Conservation (phyloP, 37 sponge, comb jelly and placozoan species). For the Tethya wilhelma region DNA sequence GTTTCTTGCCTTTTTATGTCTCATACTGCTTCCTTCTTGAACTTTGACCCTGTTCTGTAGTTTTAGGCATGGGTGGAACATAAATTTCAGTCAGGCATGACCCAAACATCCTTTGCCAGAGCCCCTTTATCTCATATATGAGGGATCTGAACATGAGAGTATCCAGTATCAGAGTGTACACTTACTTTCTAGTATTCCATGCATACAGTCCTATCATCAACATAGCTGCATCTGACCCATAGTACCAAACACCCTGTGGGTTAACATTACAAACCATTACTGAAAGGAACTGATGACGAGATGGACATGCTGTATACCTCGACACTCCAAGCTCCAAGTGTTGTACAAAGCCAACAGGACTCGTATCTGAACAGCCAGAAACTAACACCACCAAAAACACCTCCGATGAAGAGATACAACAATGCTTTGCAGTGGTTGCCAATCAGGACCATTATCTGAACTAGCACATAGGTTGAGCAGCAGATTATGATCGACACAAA, state of each 20-base stretch:
- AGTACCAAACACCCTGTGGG: constrained; percentile 77
- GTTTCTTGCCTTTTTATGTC: no score
- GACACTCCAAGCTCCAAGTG: constrained; percentile 61
- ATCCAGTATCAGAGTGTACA: no score
- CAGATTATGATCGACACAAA: constrained; percentile 9
- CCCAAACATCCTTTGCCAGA: no score
- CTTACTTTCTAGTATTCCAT: constrained; percentile 49
- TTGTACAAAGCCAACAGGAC: constrained; percentile 45
- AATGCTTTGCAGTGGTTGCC: not conserved
- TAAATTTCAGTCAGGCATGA: no score
- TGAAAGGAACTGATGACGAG: no score
- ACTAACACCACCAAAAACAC: constrained; percentile 47
- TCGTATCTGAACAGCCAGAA: not conserved
- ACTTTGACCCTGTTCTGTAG: no score
- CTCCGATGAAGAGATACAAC: constrained; percentile 22
- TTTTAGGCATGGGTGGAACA: no score
- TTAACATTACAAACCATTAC: no score
- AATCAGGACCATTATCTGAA: constrained; percentile 2
- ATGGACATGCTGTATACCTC: constrained; percentile 48
- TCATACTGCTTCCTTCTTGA: no score
- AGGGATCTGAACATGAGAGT: no score
- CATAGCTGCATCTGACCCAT: constrained; percentile 67
- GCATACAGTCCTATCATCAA: constrained; percentile 42
- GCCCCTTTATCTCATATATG: no score
- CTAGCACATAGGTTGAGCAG: constrained; percentile 40